Base-by-base conservation (phyloP, 2,113 vertebrate species). In the Sakesphorus luctuosus region DNA sequence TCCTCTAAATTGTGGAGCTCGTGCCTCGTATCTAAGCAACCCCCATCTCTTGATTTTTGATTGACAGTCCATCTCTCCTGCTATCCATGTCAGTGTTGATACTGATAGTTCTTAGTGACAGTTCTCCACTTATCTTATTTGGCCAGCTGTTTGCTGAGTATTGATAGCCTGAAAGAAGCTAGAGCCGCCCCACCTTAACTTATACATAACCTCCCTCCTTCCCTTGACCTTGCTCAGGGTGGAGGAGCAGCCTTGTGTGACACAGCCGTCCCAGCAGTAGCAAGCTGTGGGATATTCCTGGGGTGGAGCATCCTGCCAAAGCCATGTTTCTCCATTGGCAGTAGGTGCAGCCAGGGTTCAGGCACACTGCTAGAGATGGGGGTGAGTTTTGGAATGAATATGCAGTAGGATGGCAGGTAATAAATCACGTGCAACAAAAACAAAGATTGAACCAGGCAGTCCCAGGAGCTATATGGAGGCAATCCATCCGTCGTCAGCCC, bases 381-480 rank as follows among this genome's bases (percentile, higher is more conserved):
- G 33, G 47, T 69, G 55, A 95, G 80, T 82, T 93, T 93, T 5
- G 5, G 67, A 91, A 95, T 84, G 71, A 91, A 90, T 92, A 43
- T 94, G 77, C 52, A 67, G 56, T 86, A 84, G 74, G 33, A 90
- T 91, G 88, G 68, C 88, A 93, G 75, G 67, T 95, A 87, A 95
- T 97, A 93, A 97, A 97, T 96, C 90, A 90, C 95, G 49, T 14
- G 3, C 72, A 95, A 33, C 3, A 33, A 81, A 96, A 96, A 84
- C 66, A 91, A 62, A 94, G 68, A 76, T 53, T 76, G 86, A 91
- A 93, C 71, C 68, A 46, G 75, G 50, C 80, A 58, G 68, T 87
- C 67, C 67, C 83, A 94, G 77, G 92, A 97, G 90, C 93, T 94
- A 3, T 81, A 80, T 68, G 76, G 77, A 82, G 62, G 86, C 87